Base-by-base conservation (phyloP, 2,113 vertebrate species). In the Leptocoma aspasia region DNA sequence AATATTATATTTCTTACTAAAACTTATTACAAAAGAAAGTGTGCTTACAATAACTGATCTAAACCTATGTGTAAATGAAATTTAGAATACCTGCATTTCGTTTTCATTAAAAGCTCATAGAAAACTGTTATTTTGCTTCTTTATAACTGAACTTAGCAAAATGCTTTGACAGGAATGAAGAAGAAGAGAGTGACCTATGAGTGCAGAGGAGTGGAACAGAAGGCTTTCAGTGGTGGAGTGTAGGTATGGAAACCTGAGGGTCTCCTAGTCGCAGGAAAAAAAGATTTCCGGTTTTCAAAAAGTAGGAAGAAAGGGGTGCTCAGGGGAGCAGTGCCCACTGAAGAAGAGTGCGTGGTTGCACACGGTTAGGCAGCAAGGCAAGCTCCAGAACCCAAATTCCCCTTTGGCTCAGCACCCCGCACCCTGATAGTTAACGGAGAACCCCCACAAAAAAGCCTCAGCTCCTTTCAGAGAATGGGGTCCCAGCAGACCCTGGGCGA, bases 321-420 rank as follows among this genome's bases (percentile, higher is more conserved):
- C n/a, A 11, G 52, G n/a, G 44, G 7, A 80, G 23, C 35, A 30
- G 8, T 3, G 13, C 30, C 10, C 47, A 3, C 22, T 1, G n/a
- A 15, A 6, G 10, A 18, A 28, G 33, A 20, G n/a, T 1, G 7
- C 0, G 2, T 10, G 15, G 9, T 11, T 23, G 26, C 27, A 23
- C 1, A 8, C 17, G 5, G 13, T 10, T 57, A 30, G 63, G 41
- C 23, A 31, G 37, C 37, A n/a, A 19, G 56, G 27, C 10, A 4
- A 39, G 28, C 19, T 50, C n/a, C 63, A 21, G 27, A 79, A 20
- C 20, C 31, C 42, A 71, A 37, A 72, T 24, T 13, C 16, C n/a
- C 16, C 28, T 49, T 68, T 8, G 19, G 65, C 54, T 45, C 33
- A 30, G 45, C 50, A 59, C 14, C 6, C 15, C 27, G 57, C 39